A percentile compares a stretch with the other conserved stretches of the same genome.
Conservation (phyloP, 2,797 vertebrate genomes). For the Ficedula albicollis region DNA sequence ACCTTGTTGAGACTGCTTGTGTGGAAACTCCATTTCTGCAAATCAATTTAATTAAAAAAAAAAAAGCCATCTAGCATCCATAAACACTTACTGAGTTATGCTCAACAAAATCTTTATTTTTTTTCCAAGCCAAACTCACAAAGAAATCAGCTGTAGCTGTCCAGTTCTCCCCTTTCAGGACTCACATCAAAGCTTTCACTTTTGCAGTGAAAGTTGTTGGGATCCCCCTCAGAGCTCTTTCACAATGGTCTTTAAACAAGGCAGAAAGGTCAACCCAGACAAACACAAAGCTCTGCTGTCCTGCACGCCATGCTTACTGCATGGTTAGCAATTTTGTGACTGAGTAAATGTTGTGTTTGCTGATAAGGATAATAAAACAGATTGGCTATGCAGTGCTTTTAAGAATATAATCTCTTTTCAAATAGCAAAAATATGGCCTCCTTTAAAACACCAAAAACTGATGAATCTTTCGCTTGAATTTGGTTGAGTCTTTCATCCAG, state of each 20-base stretch:
- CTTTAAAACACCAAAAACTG: neutral
- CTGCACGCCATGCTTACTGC: neutral
- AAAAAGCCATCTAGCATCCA: neutral
- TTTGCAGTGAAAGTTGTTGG: neutral
- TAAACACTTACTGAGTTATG: neutral
- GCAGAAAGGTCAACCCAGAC: neutral
- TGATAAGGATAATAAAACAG: neutral
- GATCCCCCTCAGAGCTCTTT: neutral
- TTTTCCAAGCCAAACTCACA: neutral
- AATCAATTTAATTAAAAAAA: neutral
- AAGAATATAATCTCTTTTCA: neutral
- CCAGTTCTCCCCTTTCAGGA: neutral
- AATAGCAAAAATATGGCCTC: neutral
- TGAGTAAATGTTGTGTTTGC: neutral
- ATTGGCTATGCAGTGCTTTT: neutral
- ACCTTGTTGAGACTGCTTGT: neutral
- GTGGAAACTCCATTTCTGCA: neutral
- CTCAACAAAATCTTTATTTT: neutral
- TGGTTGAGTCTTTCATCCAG: neutral
- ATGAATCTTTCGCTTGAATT: neutral
- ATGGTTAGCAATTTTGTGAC: neutral
- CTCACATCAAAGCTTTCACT: neutral
- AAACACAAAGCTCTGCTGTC: neutral
- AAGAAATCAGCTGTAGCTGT: neutral
- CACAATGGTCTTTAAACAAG: neutral